Conservation (phyloP, 2,888 invertebrate species). For the Hololepta plana region DNA sequence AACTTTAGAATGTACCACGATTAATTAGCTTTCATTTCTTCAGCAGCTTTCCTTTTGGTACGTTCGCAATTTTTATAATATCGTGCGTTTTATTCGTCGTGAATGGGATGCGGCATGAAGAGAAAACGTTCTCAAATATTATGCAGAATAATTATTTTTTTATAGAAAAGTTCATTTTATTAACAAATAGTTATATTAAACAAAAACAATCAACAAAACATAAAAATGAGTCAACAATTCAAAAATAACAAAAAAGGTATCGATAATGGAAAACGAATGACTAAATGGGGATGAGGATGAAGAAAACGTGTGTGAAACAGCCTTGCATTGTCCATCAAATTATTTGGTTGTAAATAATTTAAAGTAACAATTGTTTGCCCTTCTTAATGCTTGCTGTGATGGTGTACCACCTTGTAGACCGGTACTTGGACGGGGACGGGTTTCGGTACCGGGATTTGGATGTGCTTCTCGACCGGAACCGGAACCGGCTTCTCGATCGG, state of each 20-base stretch:
- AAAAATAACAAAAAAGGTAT: slow-evolving; percentile 1
- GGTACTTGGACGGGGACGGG: slow-evolving; percentile 54
- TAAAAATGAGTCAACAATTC: slow-evolving; percentile 5
- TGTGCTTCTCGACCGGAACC: slow-evolving; percentile 47
- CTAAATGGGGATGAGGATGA: too few species aligned
- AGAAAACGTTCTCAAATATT: too few species aligned
- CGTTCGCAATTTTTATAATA: too few species aligned
- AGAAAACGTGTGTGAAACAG: neutral
- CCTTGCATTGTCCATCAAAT: slow-evolving; percentile 4
- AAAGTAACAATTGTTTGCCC: too few species aligned
- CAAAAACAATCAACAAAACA: slow-evolving; percentile 3
- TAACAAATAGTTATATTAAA: slow-evolving; percentile 5
- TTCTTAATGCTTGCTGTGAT: slow-evolving; percentile 38
- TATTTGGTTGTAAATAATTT: too few species aligned
- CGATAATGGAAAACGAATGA: too few species aligned
- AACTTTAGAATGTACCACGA: too few species aligned
- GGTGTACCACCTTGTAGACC: slow-evolving; percentile 52
- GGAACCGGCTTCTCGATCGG: slow-evolving; percentile 51
- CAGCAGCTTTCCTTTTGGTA: too few species aligned
- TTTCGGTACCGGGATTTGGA: slow-evolving; percentile 47
- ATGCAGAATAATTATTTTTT: too few species aligned
- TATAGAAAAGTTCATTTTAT: neutral
- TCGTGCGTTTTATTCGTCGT: too few species aligned
- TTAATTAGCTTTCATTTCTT: too few species aligned
- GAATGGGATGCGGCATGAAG: too few species aligned